Conservation (phyloP, 1,140 invertebrate species). For the Listronotus bonariensis region DNA sequence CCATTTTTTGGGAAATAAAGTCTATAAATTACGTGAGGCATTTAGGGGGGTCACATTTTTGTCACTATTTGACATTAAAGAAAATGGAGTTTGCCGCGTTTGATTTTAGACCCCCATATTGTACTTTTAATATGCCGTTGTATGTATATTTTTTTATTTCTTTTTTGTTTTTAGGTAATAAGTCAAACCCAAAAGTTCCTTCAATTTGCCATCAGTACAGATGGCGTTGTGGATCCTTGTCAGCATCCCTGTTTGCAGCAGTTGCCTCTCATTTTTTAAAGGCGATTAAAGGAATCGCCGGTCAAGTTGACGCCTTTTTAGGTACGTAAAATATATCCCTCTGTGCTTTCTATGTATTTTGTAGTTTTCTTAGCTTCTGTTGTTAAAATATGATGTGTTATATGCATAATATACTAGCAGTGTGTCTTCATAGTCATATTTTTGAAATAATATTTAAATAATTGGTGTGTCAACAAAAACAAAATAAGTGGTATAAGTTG, state of each 20-base stretch:
- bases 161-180: conserved; percentile 55
- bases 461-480: too few species aligned
- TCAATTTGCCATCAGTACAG: conserved; percentile 58
- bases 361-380: conserved; percentile 2
- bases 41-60: too few species aligned
- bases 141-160: too few species aligned
- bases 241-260: conserved; percentile 89
- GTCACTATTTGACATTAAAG: too few species aligned
- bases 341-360: background rate
- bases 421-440: too few species aligned
- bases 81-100: background rate
- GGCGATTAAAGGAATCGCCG: conserved; percentile 91
- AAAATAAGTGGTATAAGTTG: too few species aligned
- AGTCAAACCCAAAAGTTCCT: conserved; percentile 74
- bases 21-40: too few species aligned
- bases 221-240: conserved; percentile 79
- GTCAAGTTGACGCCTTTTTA: conserved; percentile 93
- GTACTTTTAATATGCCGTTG: background rate
- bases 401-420: too few species aligned
- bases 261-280: conserved; percentile 90
- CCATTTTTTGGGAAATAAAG: too few species aligned
- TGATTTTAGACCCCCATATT: background rate
- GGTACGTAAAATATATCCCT: conserved; percentile 66
- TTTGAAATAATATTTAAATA: too few species aligned
- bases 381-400: too few species aligned